phyloP scores from a whole-genome alignment of 2,888 invertebrate genomes.

The Synergus umbraculus region DNA sequence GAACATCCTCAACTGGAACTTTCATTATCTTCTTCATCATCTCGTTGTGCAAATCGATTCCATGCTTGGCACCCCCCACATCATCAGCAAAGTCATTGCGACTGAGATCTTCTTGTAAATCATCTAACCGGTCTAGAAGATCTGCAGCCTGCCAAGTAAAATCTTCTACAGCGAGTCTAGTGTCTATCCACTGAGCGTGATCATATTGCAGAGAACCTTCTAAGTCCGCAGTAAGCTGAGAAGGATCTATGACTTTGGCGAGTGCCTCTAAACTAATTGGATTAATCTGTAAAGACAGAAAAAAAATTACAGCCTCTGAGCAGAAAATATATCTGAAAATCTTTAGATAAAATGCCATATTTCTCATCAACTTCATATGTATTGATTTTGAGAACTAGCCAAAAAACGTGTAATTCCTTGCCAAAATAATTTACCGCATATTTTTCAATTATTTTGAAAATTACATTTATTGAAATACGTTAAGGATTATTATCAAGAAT shows the following conservation, averaged over 20 bases:
- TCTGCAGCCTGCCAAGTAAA: conserved; percentile 98
- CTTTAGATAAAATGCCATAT: neutral
- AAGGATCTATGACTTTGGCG: conserved; percentile 93
- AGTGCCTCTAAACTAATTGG: conserved; percentile 97
- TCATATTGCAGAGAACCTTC: conserved; percentile 97
- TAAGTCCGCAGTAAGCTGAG: conserved; percentile 95
- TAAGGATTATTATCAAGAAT: no score
- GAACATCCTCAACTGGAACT: conserved; percentile 95
- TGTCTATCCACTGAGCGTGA: conserved; percentile 98
- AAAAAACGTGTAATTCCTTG: neutral
- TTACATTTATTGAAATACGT: neutral
- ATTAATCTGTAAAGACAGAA: conserved; percentile 86
- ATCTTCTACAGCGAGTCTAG: conserved; percentile 95
- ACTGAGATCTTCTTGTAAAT: conserved; percentile 94
- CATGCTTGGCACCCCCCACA: conserved; percentile 93
- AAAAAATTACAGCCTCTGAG: neutral
- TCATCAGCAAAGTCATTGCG: conserved; percentile 97
- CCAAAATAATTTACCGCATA: neutral
- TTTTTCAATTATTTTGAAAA: neutral
- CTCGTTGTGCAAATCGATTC: conserved; percentile 95
- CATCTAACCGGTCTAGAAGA: conserved; percentile 93
- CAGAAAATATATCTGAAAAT: conserved; percentile 12
- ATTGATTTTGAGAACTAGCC: neutral
- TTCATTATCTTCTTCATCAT: conserved; percentile 96
- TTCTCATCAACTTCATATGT: neutral